Base-by-base conservation (phyloP, 2,888 invertebrate genomes). In the Formica aserva region DNA sequence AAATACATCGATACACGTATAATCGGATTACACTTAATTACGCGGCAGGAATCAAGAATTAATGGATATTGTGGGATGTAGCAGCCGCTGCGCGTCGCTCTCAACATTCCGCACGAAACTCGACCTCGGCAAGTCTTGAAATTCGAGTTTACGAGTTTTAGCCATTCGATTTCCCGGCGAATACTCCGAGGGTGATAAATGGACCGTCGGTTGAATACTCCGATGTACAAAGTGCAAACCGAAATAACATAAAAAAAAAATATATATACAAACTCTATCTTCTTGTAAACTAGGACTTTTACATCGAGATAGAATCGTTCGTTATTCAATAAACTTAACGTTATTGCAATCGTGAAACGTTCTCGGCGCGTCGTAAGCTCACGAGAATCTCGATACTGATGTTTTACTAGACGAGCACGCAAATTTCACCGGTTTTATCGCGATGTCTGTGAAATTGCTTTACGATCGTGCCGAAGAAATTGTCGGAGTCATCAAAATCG, bases 1-100 rank as follows among this genome's bases (percentile, higher is more conserved):
- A 86, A 82, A 84, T 62, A 63, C 26, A 78, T 78, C 57, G 45
- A 48, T 41, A 57, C 9, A 22, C n/a, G 66, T 66, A 60, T 86
- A 87, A 87, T 85, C 80, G 87, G 65, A 86, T 87, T 78, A 72
- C 71, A 26, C 48, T 78, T 71, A 69, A 82, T 84, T 84, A 66
- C 82, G 57, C 77, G 11, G 67, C 29, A 69, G 69, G 62, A 87
- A 87, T 87, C 55, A 74, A 69, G 72, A 65, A 82, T 71, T 87
- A 87, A 85, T 60, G 62, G 69, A 9, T 63, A 63, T 22, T 3
- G 45, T 67, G 74, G 66, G 32, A 35, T n/a, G 8, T 52, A 52
- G 1, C 22, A 32, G 15, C 4, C 29, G 18, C 15, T 62, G 60
- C 41, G 11, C 52, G 22, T 29, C 26, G 41, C 45, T 55, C 52